Evolutionary conservation across 2,888 invertebrate species (phyloP), one percentile per base, ranked within the genome.

Genomic region (Pandemis heparana): DNA sequence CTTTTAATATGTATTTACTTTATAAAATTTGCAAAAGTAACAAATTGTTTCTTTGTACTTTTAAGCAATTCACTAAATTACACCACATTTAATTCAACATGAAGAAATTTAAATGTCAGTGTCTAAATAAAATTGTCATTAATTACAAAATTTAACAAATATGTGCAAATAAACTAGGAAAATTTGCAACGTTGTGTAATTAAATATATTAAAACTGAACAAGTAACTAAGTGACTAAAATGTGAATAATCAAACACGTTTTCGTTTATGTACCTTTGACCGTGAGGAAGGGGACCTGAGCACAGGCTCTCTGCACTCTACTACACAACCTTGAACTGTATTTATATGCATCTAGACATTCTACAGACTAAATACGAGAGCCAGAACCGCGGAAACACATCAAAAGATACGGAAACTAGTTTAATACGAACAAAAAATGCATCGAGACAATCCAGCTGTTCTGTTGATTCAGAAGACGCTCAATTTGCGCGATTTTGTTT

Each of bases 1-100:
- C 79, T 84, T 88, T 91, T 89, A 85, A 91, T 92, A 92, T 93
- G 92, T 92, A 92, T 91, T 93, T 90, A 91, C 80, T 94, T 95
- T 93, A 96, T 96, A 96, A 96, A 96, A 96, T 96, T 96, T 96
- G 95, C 95, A 96, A 96, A 96, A 96, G 95, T 96, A 96, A 96
- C 95, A 95, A 95, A 96, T 95, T 91, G 95, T 94, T 92, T 94
- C 89, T 95, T 96, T 96, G 96, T 96, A 96, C 96, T 96, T 95
- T 93, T 94, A 96, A 96, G 95, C 96, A 95, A 95, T 96, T 95
- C 95, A 92, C 95, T 95, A 95, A 93, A 93, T 94, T 92, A 94
- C 94, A 92, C 92, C 89, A 89, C 89, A 90, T 88, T 88, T 87
- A 90, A 92, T 92, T 90, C 87, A 93, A 93, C 90, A 89, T 84